phyloP scores from a whole-genome alignment of 2,113 vertebrate species.

The Macquaria ambigua region DNA sequence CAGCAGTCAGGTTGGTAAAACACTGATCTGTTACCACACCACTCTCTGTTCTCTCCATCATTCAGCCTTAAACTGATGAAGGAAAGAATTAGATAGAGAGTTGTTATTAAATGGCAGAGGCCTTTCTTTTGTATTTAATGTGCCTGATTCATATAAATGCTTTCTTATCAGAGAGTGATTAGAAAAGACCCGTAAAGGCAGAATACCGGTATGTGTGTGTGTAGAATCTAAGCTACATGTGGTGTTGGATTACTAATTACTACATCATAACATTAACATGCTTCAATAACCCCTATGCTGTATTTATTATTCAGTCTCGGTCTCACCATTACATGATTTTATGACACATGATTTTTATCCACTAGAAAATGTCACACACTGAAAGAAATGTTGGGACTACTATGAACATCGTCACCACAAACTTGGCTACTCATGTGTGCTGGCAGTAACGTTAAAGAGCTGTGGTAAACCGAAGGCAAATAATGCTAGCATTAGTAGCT shows the following conservation, averaged over 20 bases:
- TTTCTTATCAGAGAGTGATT: conserved; percentile 24
- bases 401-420: no score
- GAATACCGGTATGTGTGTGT: not conserved
- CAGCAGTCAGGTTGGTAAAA: conserved; percentile 43
- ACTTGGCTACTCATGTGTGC: no score
- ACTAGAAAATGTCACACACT: not conserved
- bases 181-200: not conserved
- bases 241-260: not conserved
- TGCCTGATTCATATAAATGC: conserved; percentile 6
- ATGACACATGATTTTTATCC: not conserved
- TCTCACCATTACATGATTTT: no score
- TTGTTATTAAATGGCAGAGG: not conserved
- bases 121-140: conserved; percentile 27
- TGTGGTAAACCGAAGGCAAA: not conserved
- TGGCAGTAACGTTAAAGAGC: not conserved
- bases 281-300: not conserved
- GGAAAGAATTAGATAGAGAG: conserved; percentile 1
- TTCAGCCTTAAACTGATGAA: conserved; percentile 38
- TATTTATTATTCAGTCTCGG: not conserved
- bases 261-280: not conserved
- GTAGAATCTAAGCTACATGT: not conserved
- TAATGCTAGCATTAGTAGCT: not conserved
- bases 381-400: not conserved
- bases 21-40: conserved; percentile 15
- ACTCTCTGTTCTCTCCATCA: conserved; percentile 12